These are phyloP conservation scores for Phyllopteryx taeniolatus DNA, from an alignment of 2,113 vertebrate species.

Conservation along the genomic window DNA sequence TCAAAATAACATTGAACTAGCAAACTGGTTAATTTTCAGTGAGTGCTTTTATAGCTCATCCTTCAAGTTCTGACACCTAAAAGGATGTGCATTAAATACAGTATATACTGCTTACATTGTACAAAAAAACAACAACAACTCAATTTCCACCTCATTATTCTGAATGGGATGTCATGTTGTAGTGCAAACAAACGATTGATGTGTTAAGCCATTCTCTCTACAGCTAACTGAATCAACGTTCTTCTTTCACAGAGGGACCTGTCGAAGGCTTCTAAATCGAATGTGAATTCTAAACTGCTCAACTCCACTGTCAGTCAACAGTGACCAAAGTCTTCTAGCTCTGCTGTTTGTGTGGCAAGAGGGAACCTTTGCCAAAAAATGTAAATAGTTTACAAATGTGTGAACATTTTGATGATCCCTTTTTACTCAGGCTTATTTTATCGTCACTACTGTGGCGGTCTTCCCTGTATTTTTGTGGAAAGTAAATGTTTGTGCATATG, in stretches of 20 bases:
- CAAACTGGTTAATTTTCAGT: not conserved
- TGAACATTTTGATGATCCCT: not conserved
- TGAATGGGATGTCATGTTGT: not conserved
- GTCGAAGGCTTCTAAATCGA: constrained; percentile 64
- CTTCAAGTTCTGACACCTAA: not conserved
- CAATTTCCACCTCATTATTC: not conserved
- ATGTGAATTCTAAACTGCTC: constrained; percentile 56
- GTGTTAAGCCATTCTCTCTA: not conserved
- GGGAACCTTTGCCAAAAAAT: constrained; percentile 27
- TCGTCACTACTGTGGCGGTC: not conserved
- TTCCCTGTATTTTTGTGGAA: constrained; percentile 8
- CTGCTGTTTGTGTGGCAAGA: constrained; percentile 6
- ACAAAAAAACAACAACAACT: not conserved
- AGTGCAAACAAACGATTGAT: not conserved
- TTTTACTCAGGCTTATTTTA: constrained; percentile 6
- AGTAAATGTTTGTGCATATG: not conserved
- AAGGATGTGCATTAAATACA: not conserved
- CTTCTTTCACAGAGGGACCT: constrained; percentile 64
- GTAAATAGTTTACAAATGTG: constrained; percentile 37
- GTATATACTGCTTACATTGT: not conserved
- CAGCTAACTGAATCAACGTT: not conserved
- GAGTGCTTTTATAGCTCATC: not conserved
- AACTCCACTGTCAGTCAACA: constrained; percentile 72
- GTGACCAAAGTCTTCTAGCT: constrained; percentile 39
- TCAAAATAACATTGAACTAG: not conserved